Evolutionary conservation across 2,888 invertebrate genomes (phyloP).

Genomic region (Oligia latruncula): DNA sequence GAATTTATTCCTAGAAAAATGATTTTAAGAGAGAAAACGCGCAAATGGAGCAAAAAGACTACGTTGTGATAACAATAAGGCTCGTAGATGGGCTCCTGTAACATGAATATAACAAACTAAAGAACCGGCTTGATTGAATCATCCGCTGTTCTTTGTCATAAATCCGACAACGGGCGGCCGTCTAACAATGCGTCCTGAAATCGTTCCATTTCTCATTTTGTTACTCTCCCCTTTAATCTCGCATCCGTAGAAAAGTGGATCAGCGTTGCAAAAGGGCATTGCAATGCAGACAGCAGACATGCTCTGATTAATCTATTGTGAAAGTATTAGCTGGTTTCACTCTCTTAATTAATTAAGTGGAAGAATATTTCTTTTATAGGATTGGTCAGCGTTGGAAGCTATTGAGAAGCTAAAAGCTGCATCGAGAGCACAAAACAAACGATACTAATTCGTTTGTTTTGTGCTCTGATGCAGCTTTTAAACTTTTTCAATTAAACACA

Average conservation of each 20-base stretch:
- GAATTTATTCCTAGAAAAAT: slow-evolving; percentile 44
- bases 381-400: background rate
- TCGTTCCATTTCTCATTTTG: slow-evolving; percentile 90
- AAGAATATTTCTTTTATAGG: slow-evolving; percentile 37
- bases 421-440: too few relatives aligned
- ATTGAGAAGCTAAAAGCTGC: background rate
- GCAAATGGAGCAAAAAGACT: slow-evolving; percentile 80
- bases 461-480: slow-evolving; percentile 4
- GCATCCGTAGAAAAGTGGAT: slow-evolving; percentile 90
- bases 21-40: slow-evolving; percentile 61
- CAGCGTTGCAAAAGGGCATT: slow-evolving; percentile 88
- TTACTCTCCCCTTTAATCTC: slow-evolving; percentile 90
- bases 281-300: slow-evolving; percentile 86
- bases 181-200: slow-evolving; percentile 89
- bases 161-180: slow-evolving; percentile 88
- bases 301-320: slow-evolving; percentile 88
- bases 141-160: slow-evolving; percentile 90
- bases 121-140: slow-evolving; percentile 89
- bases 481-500: background rate
- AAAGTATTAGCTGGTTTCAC: slow-evolving; percentile 71
- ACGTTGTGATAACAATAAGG: slow-evolving; percentile 85
- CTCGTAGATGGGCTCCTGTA: slow-evolving; percentile 82
- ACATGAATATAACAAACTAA: slow-evolving; percentile 90
- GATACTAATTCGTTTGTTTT: slow-evolving; percentile 8
- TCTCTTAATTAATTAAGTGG: slow-evolving; percentile 67